Conservation (phyloP, 2,888 invertebrate species). For the Incurvaria masculella region DNA sequence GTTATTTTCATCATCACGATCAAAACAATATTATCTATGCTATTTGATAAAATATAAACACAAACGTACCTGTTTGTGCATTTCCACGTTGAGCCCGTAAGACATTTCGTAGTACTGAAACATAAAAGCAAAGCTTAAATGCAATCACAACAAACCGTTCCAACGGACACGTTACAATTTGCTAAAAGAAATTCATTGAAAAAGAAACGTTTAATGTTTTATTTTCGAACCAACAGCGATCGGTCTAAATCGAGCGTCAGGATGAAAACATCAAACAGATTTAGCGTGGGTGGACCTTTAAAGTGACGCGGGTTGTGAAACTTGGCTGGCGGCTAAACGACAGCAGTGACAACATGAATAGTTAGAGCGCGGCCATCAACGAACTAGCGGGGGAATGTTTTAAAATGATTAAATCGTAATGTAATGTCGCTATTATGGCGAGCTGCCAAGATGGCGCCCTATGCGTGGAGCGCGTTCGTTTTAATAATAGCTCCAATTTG, state of each 20-base stretch:
- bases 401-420: background rate
- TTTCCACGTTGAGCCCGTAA: conserved; percentile 91
- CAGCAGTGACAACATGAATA: background rate
- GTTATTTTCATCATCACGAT: background rate
- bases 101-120: conserved; percentile 96
- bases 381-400: background rate
- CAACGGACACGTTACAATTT: background rate
- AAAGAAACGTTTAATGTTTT: no score
- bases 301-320: background rate
- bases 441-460: background rate
- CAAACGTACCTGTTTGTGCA: conserved; percentile 84
- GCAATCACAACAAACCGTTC: background rate
- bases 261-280: background rate
- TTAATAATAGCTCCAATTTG: no score
- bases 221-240: no score
- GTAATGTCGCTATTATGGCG: background rate
- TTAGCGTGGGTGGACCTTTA: background rate
- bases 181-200: background rate
- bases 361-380: background rate
- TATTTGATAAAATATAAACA: conserved; percentile 4
- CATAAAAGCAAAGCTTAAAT: conserved; percentile 22
- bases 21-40: background rate
- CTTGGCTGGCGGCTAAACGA: background rate
- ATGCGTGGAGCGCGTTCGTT: background rate
- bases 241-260: no score